Evolutionary conservation across 2,888 invertebrate species (phyloP).

Genomic region (Pseudococcus longispinus): DNA sequence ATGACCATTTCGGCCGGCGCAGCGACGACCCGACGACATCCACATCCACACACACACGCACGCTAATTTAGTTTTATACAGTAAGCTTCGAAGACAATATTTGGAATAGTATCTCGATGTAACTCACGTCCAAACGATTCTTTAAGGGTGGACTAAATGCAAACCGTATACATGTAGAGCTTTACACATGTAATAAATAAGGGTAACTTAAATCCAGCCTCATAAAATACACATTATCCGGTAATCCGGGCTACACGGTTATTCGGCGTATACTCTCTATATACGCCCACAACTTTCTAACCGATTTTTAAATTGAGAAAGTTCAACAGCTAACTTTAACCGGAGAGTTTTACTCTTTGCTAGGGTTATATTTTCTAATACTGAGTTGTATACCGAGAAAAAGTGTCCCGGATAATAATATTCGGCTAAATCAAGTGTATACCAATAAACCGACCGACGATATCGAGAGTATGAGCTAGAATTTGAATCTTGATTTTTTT

Average conservation of each 20-base stretch:
- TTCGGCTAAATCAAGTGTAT: conserved; percentile 39
- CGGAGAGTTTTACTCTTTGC: conserved; percentile 47
- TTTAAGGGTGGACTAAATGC: conserved; percentile 56
- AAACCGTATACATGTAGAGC: conserved; percentile 54
- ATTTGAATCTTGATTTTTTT: background rate
- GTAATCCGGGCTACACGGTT: conserved; percentile 55
- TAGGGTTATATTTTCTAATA: conserved; percentile 55
- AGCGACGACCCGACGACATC: background rate
- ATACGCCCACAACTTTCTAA: conserved; percentile 46
- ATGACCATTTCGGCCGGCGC: background rate
- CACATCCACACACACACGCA: background rate
- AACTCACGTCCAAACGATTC: conserved; percentile 57
- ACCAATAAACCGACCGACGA: background rate
- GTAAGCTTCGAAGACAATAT: conserved; percentile 52
- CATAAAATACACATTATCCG: conserved; percentile 56
- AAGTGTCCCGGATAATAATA: conserved; percentile 13
- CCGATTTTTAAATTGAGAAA: conserved; percentile 57
- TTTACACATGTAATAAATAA: conserved; percentile 57
- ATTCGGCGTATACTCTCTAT: conserved; percentile 29
- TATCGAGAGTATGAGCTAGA: background rate
- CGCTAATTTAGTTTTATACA: conserved; percentile 49
- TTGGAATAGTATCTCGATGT: conserved; percentile 54
- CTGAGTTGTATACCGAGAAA: conserved; percentile 39
- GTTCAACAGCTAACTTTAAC: conserved; percentile 56
- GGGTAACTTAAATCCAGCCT: conserved; percentile 56